phyloP scores from a whole-genome alignment of 92 coral and sea anemone genomes.

The Porites lobata region DNA sequence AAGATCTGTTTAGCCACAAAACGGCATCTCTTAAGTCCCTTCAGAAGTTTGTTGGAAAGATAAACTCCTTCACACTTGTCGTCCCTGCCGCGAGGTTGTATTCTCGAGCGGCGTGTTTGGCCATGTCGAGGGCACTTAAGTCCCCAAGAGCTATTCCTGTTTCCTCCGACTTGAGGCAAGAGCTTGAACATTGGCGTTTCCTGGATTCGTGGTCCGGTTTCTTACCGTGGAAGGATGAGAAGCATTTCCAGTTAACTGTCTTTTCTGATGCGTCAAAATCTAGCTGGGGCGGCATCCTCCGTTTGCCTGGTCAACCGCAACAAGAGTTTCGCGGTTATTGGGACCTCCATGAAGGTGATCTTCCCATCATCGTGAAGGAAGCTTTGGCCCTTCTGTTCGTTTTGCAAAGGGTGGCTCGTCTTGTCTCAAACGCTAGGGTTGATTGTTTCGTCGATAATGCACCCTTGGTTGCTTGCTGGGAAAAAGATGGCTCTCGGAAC shows the following conservation, averaged over 20 bases:
- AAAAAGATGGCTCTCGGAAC: conserved; percentile 10
- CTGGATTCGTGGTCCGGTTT: no score
- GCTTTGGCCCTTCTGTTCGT: background rate
- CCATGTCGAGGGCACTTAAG: conserved; percentile 10
- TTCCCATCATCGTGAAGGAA: conserved; percentile 28
- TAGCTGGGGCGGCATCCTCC: conserved; percentile 52
- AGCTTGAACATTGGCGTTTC: no score
- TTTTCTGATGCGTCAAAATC: conserved; percentile 19
- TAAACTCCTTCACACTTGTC: conserved; percentile 27
- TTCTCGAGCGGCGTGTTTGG: conserved; percentile 21
- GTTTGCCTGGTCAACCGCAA: conserved; percentile 11
- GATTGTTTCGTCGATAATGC: background rate
- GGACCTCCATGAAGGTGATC: background rate
- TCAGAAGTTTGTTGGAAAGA: conserved; percentile 43
- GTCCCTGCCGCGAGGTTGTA: conserved; percentile 51
- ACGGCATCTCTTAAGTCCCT: conserved; percentile 38
- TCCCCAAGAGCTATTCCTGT: no score
- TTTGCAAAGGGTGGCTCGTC: background rate
- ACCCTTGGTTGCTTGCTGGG: conserved; percentile 24
- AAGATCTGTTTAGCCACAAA: conserved; percentile 20
- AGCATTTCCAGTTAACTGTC: no score
- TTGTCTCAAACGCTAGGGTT: background rate
- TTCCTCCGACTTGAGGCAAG: no score
- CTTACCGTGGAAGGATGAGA: no score
- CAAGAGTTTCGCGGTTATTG: conserved; percentile 10